These are phyloP conservation scores for Simalia tracyae DNA, from an alignment of 2,797 vertebrate species.

Conservation along the genomic window DNA sequence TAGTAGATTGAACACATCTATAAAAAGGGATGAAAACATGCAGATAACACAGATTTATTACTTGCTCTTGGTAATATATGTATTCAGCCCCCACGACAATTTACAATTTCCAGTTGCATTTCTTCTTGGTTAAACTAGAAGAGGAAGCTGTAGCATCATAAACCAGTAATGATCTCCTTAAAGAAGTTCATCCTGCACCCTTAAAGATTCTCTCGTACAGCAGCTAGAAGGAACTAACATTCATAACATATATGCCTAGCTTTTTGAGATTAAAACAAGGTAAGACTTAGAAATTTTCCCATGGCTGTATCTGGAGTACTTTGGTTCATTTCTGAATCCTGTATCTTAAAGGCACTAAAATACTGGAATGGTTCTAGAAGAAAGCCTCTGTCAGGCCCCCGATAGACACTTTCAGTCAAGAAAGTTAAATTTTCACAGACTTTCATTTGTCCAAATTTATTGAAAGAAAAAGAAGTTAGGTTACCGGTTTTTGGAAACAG, in stretches of 20 bases:
- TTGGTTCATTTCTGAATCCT: not conserved
- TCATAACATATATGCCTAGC: too few relatives aligned
- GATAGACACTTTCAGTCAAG: too few relatives aligned
- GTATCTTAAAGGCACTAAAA: not conserved
- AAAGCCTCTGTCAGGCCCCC: not conserved
- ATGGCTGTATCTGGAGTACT: not conserved
- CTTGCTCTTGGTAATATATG: not conserved
- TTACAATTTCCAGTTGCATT: not conserved
- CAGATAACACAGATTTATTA: too few relatives aligned
- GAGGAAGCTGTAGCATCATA: not conserved
- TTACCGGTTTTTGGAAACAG: too few relatives aligned
- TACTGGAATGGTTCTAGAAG: not conserved
- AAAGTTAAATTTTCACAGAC: too few relatives aligned
- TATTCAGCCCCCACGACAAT: not conserved
- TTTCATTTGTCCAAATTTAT: too few relatives aligned
- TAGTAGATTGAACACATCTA: not conserved
- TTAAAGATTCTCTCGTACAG: not conserved
- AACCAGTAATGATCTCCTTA: not conserved
- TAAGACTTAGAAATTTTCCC: not conserved
- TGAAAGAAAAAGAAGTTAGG: too few relatives aligned
- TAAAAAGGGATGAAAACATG: not conserved
- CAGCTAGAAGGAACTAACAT: not conserved
- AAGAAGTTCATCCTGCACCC: not conserved
- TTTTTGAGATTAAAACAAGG: not conserved
- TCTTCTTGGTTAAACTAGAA: not conserved